Percentiles rank a stretch among this genome's conserved stretches.
Conservation (phyloP, 2,113 vertebrate species). For the human (Homo sapiens) region DNA sequence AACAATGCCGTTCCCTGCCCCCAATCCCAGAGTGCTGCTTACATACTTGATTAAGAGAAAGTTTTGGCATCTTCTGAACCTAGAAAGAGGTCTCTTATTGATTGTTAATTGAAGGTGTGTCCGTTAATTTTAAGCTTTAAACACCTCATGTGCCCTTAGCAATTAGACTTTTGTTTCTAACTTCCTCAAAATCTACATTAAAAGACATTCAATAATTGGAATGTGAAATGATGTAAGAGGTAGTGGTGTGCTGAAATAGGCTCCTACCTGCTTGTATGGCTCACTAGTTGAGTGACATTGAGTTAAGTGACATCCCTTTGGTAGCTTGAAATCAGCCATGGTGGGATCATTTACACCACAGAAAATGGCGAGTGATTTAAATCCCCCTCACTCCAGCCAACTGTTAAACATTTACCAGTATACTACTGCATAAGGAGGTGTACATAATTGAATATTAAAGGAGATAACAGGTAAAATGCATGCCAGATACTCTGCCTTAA, state of each 20-base stretch:
- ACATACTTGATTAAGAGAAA: neutral
- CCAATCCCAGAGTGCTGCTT: neutral
- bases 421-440: neutral
- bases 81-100: neutral
- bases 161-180: slow-evolving; percentile 7
- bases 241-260: neutral
- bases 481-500: neutral
- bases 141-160: neutral
- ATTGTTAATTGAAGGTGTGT: neutral
- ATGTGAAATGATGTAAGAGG: neutral
- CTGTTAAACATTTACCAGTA: neutral
- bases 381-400: neutral
- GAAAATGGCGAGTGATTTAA: slow-evolving; percentile 26
- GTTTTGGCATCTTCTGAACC: neutral
- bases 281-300: neutral
- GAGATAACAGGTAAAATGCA: neutral
- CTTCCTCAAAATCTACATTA: neutral
- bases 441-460: neutral
- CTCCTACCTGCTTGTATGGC: neutral
- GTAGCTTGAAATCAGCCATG: neutral
- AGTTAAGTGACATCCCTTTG: neutral
- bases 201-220: neutral
- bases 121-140: slow-evolving; percentile 7
- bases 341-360: slow-evolving; percentile 22
- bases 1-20: neutral